Evolutionary conservation across 2,113 vertebrate species (phyloP).

Genomic region (Podiceps cristatus): DNA sequence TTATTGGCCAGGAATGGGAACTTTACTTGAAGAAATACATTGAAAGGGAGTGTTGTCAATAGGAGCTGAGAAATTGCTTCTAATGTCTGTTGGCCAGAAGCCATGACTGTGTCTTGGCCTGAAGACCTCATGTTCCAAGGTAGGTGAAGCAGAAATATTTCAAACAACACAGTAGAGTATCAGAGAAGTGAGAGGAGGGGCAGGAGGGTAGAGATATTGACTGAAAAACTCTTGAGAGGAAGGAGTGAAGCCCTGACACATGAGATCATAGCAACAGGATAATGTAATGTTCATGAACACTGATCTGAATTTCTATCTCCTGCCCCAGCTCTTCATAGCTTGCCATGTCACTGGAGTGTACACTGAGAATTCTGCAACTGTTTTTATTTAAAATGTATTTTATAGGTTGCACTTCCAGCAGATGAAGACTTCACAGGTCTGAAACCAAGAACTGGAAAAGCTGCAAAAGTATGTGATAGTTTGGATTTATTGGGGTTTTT

Average conservation of each 20-base stretch:
- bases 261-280: background rate
- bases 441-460: constrained; percentile 91
- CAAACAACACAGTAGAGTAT: background rate
- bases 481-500: background rate
- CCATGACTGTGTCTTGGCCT: background rate
- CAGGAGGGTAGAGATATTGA: background rate
- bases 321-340: background rate
- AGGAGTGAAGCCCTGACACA: background rate
- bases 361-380: background rate
- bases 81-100: background rate
- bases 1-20: accelerated
- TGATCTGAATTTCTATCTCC: background rate
- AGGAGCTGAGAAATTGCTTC: background rate
- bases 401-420: constrained; percentile 91
- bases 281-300: no score
- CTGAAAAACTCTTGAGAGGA: background rate
- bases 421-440: constrained; percentile 87
- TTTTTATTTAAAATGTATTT: background rate
- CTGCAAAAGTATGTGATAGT: constrained; percentile 86
- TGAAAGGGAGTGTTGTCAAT: accelerated
- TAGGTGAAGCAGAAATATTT: background rate
- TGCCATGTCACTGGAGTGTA: background rate
- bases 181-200: background rate
- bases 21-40: background rate
- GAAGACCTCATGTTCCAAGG: background rate